These are phyloP conservation scores for Deilephila elpenor DNA, from an alignment of 2,888 invertebrate species.

Conservation along the genomic window DNA sequence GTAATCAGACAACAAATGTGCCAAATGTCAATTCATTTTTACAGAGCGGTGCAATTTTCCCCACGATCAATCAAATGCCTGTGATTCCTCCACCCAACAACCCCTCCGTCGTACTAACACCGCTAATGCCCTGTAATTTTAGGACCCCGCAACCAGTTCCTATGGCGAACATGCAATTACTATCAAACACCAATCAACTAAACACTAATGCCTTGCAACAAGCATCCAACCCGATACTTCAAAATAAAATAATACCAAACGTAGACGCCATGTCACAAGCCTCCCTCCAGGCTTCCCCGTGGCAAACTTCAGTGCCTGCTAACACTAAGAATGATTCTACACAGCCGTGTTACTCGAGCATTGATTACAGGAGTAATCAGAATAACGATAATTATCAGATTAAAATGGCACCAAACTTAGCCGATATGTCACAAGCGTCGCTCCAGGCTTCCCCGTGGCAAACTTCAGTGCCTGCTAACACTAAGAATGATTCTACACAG, in stretches of 20 bases:
- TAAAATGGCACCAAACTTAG: neutral
- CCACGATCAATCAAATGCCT: neutral
- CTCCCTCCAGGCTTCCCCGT: too few species aligned
- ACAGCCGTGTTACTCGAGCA: neutral
- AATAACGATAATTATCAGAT: neutral
- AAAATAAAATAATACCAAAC: neutral
- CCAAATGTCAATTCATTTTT: neutral
- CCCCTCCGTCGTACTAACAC: neutral
- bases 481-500: neutral
- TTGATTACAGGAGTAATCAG: neutral
- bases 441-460: too few species aligned
- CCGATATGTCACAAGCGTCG: too few species aligned
- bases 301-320: too few species aligned
- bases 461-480: too few species aligned
- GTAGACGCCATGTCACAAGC: too few species aligned
- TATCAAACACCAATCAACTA: constrained; percentile 21
- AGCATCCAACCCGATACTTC: neutral
- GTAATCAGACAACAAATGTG: neutral
- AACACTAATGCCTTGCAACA: neutral
- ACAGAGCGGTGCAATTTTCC: neutral
- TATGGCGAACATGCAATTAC: constrained; percentile 10
- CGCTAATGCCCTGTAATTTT: neutral
- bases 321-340: neutral
- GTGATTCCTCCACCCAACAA: neutral
- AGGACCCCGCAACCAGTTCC: neutral